Conservation (phyloP, 2,113 vertebrate genomes). For the Cariama cristata region DNA sequence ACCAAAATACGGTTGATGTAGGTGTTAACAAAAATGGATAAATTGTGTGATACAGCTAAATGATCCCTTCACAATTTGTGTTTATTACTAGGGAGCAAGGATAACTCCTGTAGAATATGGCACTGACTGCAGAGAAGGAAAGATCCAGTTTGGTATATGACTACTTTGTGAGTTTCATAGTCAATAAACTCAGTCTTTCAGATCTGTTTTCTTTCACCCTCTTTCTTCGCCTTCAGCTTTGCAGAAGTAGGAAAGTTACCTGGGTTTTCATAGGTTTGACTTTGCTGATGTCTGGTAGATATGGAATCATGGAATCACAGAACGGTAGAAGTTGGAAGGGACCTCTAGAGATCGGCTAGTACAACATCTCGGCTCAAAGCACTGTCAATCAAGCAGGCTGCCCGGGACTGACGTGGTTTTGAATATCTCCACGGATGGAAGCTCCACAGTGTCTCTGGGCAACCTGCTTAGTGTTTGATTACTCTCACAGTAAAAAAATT, state of each 20-base stretch:
- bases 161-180: neutral
- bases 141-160: neutral
- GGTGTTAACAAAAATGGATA: neutral
- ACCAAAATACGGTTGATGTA: neutral
- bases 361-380: neutral
- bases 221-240: neutral
- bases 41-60: neutral
- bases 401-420: rapidly evolving
- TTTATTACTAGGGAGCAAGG: slow-evolving; percentile 89
- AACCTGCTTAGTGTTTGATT: neutral
- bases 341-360: neutral
- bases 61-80: neutral
- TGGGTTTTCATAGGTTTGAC: neutral
- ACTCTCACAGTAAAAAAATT: neutral
- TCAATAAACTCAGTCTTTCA: neutral
- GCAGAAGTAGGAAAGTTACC: neutral
- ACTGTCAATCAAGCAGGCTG: neutral
- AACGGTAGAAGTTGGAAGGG: neutral
- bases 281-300: neutral
- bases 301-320: neutral
- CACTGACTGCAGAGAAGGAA: slow-evolving; percentile 73
- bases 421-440: neutral
- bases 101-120: slow-evolving; percentile 96
- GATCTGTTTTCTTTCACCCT: neutral
- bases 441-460: neutral